Evolutionary conservation across 2,797 vertebrate species (phyloP).

Genomic region (Siniperca undulata): DNA sequence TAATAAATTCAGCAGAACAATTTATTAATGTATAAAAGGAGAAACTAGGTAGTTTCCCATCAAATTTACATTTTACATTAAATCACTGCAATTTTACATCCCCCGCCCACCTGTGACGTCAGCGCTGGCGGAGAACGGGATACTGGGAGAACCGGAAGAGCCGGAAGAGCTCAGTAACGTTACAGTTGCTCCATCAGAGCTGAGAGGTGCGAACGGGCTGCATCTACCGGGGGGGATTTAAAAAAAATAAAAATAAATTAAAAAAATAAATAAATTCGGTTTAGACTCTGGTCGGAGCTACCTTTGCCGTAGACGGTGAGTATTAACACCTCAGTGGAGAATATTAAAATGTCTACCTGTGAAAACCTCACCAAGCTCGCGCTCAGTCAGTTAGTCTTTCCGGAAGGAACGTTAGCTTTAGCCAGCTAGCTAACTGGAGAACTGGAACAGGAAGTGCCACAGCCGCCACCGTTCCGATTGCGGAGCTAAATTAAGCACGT

Average conservation of each 20-base stretch:
- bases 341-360: not conserved
- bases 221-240: conserved; percentile 15
- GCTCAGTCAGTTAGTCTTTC: conserved; percentile 24
- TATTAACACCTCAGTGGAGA: not conserved
- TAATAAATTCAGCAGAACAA: not conserved
- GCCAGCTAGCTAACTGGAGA: conserved; percentile 57
- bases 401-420: conserved; percentile 65
- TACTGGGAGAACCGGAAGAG: conserved; percentile 73
- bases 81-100: not conserved
- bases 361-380: not conserved
- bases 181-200: not conserved
- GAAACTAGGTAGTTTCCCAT: not conserved
- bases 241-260: too few species aligned
- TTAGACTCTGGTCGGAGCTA: not conserved
- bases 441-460: conserved; percentile 77
- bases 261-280: not conserved
- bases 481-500: not conserved
- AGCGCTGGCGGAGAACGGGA: conserved; percentile 35
- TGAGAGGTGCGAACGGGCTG: not conserved
- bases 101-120: conserved; percentile 55
- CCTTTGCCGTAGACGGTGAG: conserved; percentile 58
- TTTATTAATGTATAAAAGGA: too few species aligned
- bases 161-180: conserved; percentile 2
- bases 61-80: not conserved
- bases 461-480: not conserved